Evolutionary conservation across 2,113 vertebrate species (phyloP).

Genomic region (Himantopus leucocephalus): DNA sequence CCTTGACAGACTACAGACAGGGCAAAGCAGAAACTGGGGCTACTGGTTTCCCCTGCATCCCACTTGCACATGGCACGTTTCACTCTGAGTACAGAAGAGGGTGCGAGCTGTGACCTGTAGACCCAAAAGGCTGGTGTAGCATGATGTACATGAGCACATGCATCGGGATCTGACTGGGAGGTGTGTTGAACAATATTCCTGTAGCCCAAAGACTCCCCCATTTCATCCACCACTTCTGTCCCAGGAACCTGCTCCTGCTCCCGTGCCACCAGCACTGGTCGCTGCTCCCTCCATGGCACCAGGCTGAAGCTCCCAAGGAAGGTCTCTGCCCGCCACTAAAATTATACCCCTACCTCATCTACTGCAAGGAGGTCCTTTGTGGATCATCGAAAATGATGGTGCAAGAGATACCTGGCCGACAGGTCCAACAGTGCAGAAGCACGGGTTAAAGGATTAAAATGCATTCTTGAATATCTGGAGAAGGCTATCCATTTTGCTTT

Average conservation of each 20-base stretch:
- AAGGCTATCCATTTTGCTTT: neutral
- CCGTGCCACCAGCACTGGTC: fast-evolving
- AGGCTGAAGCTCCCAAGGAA: neutral
- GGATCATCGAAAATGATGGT: neutral
- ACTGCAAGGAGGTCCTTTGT: neutral
- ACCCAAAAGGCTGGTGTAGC: neutral
- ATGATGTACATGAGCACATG: fast-evolving
- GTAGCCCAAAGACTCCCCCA: neutral
- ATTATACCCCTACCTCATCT: neutral
- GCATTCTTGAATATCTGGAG: neutral
- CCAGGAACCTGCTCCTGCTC: neutral
- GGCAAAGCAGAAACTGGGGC: neutral
- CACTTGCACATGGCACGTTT: neutral
- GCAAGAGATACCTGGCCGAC: neutral
- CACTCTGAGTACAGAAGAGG: neutral
- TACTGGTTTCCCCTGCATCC: neutral
- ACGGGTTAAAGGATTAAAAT: neutral
- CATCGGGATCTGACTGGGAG: neutral
- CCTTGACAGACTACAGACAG: neutral
- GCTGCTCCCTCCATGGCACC: neutral
- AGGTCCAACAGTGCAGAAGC: neutral
- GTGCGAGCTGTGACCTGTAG: neutral
- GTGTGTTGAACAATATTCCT: neutral
- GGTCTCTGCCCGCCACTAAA: neutral
- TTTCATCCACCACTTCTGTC: neutral